Base-by-base conservation (phyloP, 2,888 invertebrate species). In the Tinea pellionella region DNA sequence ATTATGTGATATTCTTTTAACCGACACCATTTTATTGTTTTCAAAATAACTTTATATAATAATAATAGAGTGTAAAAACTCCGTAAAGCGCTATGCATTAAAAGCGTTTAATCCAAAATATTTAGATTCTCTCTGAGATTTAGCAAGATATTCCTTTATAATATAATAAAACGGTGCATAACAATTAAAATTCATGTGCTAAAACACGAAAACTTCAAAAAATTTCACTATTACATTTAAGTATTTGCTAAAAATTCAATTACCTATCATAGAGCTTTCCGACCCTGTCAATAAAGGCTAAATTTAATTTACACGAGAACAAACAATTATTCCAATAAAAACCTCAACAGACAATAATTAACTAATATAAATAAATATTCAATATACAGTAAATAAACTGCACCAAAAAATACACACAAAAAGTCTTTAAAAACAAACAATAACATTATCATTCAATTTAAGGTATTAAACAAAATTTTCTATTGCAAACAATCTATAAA, bases 241-340 rank as follows among this genome's bases (percentile, higher is more conserved):
- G 75, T 77, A 82, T 80, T 78, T 71, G 73, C 75, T 82, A 78
- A 77, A 72, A 74, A 72, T 77, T 78, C 53, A 59, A 59, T 76
- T 80, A 79, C 71, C 74, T 83, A 78, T 72, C 66, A 74, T 78
- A 77, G 76, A 80, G 75, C 78, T 79, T 76, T 78, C 72, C 69
- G 80, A 85, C 85, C 85, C 85, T 85, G 85, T 85, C 75, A 77
- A 81, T 78, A 78, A 84, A 82, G 82, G 84, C 83, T 80, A 79
- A 60, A 77, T 72, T 73, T 68, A 67, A 65, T 61, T 32, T 7
- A 63, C 60, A 60, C 61, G 65, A 65, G 62, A 62, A 64, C 67
- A 65, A 57, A 57, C 2, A 1, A 57, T 15, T 4, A 55, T 24
- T 55, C n/a, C 19, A 55, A n/a, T 18, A 32, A 57, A 13, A 32